Percentiles rank a stretch among this genome's conserved stretches.
phyloP scores from a whole-genome alignment of 1,140 invertebrate genomes.

The Triops cancriformis region DNA sequence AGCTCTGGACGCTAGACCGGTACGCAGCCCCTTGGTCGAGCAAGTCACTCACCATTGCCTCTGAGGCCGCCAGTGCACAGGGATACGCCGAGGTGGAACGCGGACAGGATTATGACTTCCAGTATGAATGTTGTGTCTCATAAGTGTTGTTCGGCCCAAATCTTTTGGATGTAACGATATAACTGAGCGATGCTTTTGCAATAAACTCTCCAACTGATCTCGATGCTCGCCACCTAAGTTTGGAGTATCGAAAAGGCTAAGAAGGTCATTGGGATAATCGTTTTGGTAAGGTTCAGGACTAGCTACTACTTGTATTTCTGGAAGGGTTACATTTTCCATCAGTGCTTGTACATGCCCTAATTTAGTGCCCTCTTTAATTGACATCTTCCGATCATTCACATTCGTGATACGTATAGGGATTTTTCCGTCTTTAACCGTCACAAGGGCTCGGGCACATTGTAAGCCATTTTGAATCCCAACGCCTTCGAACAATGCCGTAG shows the following conservation, averaged over 20 bases:
- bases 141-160: no score
- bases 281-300: neutral
- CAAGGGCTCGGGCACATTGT: neutral
- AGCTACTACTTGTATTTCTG: neutral
- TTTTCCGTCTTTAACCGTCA: neutral
- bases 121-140: no score
- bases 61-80: no score
- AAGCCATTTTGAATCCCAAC: no score
- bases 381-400: neutral
- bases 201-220: neutral
- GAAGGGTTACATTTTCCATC: neutral
- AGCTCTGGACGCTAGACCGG: neutral
- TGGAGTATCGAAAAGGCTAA: neutral
- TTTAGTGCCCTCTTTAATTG: neutral
- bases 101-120: no score
- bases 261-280: neutral
- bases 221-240: neutral
- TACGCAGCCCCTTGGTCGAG: slow-evolving; percentile 39
- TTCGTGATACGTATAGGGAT: neutral
- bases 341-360: neutral
- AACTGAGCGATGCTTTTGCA: no score
- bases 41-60: slow-evolving; percentile 24
- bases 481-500: no score
- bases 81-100: no score
- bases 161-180: no score